phyloP scores from a whole-genome alignment of 2,797 vertebrate species.

The Scolopax rusticola region DNA sequence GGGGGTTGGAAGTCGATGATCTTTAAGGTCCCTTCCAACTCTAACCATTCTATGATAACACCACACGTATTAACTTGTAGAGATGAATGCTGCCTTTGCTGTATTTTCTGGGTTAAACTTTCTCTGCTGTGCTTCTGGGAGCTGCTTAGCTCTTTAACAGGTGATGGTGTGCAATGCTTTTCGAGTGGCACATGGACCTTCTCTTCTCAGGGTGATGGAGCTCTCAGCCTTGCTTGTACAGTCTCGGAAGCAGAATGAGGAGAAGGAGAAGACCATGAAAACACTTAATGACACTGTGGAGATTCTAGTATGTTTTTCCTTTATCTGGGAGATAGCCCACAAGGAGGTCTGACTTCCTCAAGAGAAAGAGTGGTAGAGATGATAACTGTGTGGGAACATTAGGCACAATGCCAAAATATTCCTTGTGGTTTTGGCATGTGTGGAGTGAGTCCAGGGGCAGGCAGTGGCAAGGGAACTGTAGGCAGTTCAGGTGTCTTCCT shows the following conservation, averaged over 20 bases:
- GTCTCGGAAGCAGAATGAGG: conserved; percentile 78
- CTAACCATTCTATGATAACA: too few relatives aligned
- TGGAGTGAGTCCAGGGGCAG: not conserved
- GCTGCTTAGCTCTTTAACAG: not conserved
- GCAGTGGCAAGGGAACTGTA: not conserved
- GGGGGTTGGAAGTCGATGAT: not conserved
- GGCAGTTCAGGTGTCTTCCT: not conserved
- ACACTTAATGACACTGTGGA: conserved; percentile 74
- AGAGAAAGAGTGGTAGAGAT: not conserved
- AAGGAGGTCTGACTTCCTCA: not conserved
- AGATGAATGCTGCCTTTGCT: not conserved
- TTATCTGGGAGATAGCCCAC: not conserved
- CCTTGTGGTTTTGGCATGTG: not conserved
- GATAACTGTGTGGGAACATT: not conserved
- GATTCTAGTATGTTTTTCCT: conserved; percentile 77
- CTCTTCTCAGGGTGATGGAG: conserved; percentile 81
- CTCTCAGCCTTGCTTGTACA: conserved; percentile 80
- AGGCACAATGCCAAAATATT: not conserved
- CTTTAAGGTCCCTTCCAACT: too few relatives aligned
- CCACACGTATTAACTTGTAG: not conserved
- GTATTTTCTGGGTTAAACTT: not conserved
- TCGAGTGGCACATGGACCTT: conserved; percentile 35
- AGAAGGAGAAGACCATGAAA: conserved; percentile 77
- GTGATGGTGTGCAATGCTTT: conserved; percentile 2
- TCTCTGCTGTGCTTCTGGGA: not conserved